These are phyloP conservation scores for Chrysolina oricalcia DNA, from an alignment of 2,888 invertebrate genomes.

Conservation along the genomic window DNA sequence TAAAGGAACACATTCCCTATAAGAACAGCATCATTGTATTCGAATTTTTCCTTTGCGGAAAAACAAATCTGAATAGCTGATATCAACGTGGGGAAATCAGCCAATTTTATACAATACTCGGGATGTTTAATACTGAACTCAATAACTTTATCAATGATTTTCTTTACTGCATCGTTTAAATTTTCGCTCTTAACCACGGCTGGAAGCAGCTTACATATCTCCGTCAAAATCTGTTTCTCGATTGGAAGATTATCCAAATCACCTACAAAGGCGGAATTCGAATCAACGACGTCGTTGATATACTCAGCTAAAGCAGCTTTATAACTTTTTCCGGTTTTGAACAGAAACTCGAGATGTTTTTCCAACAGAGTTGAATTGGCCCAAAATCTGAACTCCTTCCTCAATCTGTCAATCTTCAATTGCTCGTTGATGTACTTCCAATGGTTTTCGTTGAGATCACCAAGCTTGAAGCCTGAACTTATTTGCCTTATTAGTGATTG, in stretches of 20 bases:
- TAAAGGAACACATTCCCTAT: constrained; percentile 21
- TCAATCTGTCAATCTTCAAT: constrained; percentile 45
- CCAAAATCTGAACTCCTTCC: constrained; percentile 36
- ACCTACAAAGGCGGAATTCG: background rate
- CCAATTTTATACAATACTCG: constrained; percentile 32
- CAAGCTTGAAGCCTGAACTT: constrained; percentile 33
- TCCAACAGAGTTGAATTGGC: constrained; percentile 13
- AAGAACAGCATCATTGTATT: background rate
- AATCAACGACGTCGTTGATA: constrained; percentile 36
- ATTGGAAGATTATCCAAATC: constrained; percentile 32
- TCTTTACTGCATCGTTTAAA: background rate
- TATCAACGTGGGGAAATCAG: constrained; percentile 32
- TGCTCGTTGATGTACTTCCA: constrained; percentile 55
- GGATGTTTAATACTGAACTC: constrained; percentile 38
- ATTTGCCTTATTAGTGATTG: constrained; percentile 34
- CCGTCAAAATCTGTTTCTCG: constrained; percentile 33
- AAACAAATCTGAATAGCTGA: constrained; percentile 17
- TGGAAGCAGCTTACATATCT: constrained; percentile 30
- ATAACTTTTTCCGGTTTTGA: constrained; percentile 45
- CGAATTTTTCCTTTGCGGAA: constrained; percentile 8
- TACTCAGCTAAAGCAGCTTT: constrained; percentile 42
- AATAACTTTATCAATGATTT: constrained; percentile 15
- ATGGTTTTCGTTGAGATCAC: constrained; percentile 48
- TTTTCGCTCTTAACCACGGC: constrained; percentile 18
- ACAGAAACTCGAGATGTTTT: constrained; percentile 50